Conservation (phyloP, 2,113 vertebrate species). For the Hypomesus transpacificus region DNA sequence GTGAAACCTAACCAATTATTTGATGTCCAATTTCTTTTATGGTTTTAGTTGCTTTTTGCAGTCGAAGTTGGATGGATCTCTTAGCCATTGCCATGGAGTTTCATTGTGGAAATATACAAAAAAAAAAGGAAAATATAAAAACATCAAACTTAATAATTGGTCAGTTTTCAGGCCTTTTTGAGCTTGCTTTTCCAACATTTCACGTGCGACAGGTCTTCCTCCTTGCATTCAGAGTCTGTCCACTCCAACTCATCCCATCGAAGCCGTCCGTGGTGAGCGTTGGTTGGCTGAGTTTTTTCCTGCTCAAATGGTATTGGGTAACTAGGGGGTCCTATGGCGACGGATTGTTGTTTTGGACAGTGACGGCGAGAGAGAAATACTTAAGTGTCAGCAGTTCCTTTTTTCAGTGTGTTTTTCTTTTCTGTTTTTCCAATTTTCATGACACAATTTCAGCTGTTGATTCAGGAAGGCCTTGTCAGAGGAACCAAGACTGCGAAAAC, state of each 20-base stretch:
- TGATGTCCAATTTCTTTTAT: conserved; percentile 30
- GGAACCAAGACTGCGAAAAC: conserved; percentile 85
- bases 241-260: conserved; percentile 46
- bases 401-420: conserved; percentile 49
- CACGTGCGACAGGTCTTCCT: conserved; percentile 57
- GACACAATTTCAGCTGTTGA: conserved; percentile 69
- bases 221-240: conserved; percentile 58
- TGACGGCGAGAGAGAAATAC: conserved; percentile 59
- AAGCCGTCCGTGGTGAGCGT: conserved; percentile 47
- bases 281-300: conserved; percentile 28
- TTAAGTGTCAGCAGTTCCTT: conserved; percentile 68
- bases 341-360: conserved; percentile 59
- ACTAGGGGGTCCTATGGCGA: conserved; percentile 47
- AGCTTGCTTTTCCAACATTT: conserved; percentile 53
- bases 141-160: conserved; percentile 55
- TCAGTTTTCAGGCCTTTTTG: conserved; percentile 62
- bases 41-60: conserved; percentile 19
- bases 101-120: conserved; percentile 59
- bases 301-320: conserved; percentile 41
- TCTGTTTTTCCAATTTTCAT: conserved; percentile 60
- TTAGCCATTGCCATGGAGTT: conserved; percentile 66
- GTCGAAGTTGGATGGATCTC: conserved; percentile 47
- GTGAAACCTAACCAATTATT: conserved; percentile 28
- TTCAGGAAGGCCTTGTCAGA: conserved; percentile 83
- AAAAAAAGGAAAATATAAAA: conserved; percentile 38